These are phyloP conservation scores for Pimpla rufipes DNA, from an alignment of 2,888 invertebrate genomes.

Conservation along the genomic window DNA sequence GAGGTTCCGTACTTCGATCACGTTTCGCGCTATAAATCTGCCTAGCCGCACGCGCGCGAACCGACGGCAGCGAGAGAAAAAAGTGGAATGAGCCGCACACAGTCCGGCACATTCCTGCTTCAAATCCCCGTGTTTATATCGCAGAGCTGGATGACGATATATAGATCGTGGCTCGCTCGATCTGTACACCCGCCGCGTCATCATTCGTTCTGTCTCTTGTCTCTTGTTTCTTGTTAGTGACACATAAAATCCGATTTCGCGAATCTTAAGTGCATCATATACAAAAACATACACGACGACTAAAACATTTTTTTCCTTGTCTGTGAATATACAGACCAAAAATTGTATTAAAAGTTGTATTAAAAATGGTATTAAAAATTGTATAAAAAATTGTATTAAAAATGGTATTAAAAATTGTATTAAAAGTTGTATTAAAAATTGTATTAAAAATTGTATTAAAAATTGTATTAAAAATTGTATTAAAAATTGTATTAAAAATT, in stretches of 20 bases:
- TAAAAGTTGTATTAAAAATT: too few relatives aligned
- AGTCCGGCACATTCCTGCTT: constrained; percentile 8
- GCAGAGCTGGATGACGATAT: constrained; percentile 6
- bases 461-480: too few relatives aligned
- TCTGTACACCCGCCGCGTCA: constrained; percentile 15
- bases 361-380: too few relatives aligned
- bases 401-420: too few relatives aligned
- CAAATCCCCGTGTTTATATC: constrained; percentile 45
- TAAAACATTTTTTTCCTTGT: not conserved
- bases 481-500: too few relatives aligned
- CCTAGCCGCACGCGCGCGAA: constrained; percentile 43
- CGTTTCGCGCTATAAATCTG: constrained; percentile 68
- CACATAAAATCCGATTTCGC: not conserved
- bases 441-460: too few relatives aligned
- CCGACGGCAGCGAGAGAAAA: constrained; percentile 18
- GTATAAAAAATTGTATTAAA: too few relatives aligned
- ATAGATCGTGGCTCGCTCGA: constrained; percentile 22
- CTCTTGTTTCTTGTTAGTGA: constrained; percentile 5
- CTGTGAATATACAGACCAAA: too few relatives aligned
- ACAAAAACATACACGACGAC: too few relatives aligned
- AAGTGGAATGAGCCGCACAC: constrained; percentile 32
- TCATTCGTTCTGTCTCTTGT: constrained; percentile 3
- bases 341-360: too few relatives aligned
- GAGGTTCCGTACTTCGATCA: constrained; percentile 63
- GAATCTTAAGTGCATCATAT: not conserved